These are phyloP conservation scores for Ectropis grisescens DNA, from an alignment of 1,140 invertebrate genomes.

Conservation along the genomic window DNA sequence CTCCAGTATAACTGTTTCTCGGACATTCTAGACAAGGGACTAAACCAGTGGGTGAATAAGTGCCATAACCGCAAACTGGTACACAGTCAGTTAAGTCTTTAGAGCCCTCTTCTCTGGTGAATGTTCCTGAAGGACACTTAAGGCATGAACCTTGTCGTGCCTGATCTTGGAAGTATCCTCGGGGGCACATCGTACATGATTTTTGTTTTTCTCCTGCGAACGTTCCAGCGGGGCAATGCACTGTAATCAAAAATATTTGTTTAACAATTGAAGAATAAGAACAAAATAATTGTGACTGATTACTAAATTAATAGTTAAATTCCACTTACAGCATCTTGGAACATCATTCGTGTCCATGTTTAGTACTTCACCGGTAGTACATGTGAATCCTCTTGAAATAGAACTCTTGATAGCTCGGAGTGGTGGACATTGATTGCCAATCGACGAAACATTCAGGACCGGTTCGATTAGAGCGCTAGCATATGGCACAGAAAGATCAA, in stretches of 20 bases:
- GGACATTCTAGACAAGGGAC: constrained; percentile 97
- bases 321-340: constrained; percentile 92
- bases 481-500: constrained; percentile 93
- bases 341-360: constrained; percentile 93
- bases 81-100: constrained; percentile 87
- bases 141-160: constrained; percentile 89
- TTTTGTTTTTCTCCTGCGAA: constrained; percentile 90
- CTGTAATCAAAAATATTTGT: constrained; percentile 65
- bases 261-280: no score
- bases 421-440: constrained; percentile 93
- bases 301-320: constrained; percentile 7
- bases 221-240: constrained; percentile 95
- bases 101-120: constrained; percentile 92
- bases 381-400: constrained; percentile 91
- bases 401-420: constrained; percentile 88
- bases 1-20: constrained; percentile 89
- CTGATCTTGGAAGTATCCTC: constrained; percentile 93
- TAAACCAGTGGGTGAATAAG: constrained; percentile 93
- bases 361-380: constrained; percentile 92
- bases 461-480: constrained; percentile 93
- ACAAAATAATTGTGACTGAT: no score
- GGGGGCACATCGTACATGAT: constrained; percentile 88
- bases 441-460: constrained; percentile 88
- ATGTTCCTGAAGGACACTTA: constrained; percentile 91
- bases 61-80: constrained; percentile 96